Conservation (phyloP, 2,113 vertebrate species). For the Mixornis gularis region DNA sequence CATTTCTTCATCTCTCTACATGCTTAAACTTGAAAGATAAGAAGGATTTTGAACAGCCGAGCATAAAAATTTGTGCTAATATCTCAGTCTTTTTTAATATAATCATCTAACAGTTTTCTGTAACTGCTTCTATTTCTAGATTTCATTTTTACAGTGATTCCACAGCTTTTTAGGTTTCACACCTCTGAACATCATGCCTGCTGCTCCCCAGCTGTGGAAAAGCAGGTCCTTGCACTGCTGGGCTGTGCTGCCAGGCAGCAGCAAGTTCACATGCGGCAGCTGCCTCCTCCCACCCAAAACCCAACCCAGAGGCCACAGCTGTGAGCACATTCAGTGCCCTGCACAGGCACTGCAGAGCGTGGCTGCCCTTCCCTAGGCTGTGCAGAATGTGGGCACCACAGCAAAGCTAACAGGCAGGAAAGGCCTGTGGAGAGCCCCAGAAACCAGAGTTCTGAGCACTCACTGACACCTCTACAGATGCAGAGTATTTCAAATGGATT, state of each 20-base stretch:
- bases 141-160: neutral
- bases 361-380: neutral
- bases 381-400: neutral
- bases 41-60: neutral
- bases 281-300: neutral
- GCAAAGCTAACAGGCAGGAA: neutral
- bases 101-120: neutral
- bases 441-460: fast-evolving
- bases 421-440: neutral
- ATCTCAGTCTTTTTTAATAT: too few relatives aligned
- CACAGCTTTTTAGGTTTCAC: neutral
- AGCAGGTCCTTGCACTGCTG: neutral
- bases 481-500: neutral
- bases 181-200: neutral
- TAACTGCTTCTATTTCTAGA: neutral
- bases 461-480: neutral
- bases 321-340: neutral
- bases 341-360: neutral
- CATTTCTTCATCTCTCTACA: neutral
- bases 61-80: neutral
- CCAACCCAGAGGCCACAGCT: fast-evolving
- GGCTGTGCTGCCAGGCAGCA: neutral
- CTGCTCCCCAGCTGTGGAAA: neutral
- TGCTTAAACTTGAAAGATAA: neutral
- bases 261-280: neutral